phyloP scores from a whole-genome alignment of 2,113 vertebrate species.

The Ailurus styani region DNA sequence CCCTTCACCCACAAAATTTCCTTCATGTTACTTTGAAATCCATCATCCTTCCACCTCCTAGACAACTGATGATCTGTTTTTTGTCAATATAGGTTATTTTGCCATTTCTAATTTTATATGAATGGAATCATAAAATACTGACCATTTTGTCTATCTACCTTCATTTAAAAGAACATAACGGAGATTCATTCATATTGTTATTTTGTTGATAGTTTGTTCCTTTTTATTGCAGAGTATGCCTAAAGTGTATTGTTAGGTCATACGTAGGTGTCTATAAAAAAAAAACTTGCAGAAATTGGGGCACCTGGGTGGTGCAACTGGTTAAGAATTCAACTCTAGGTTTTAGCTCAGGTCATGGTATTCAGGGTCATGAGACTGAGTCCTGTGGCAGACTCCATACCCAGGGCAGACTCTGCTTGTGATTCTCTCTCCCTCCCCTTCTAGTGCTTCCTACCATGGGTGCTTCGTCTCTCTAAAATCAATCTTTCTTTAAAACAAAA shows the following conservation, averaged over 20 bases:
- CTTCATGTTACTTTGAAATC: neutral
- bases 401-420: neutral
- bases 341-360: neutral
- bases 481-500: neutral
- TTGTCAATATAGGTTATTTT: neutral
- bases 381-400: neutral
- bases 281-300: neutral
- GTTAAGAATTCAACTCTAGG: neutral
- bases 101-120: neutral
- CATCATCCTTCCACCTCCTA: neutral
- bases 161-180: neutral
- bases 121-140: neutral
- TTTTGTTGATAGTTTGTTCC: neutral
- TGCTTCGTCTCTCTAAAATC: neutral
- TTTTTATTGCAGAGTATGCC: neutral
- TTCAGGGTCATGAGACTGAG: neutral
- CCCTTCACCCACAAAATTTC: neutral
- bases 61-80: neutral
- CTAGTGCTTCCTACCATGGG: neutral
- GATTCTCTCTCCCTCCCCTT: neutral
- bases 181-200: neutral
- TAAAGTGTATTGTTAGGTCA: neutral
- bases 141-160: neutral
- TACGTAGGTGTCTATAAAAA: neutral
- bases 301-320: neutral